phyloP scores from a whole-genome alignment of 2,113 vertebrate species.

The Petaurus breviceps region DNA sequence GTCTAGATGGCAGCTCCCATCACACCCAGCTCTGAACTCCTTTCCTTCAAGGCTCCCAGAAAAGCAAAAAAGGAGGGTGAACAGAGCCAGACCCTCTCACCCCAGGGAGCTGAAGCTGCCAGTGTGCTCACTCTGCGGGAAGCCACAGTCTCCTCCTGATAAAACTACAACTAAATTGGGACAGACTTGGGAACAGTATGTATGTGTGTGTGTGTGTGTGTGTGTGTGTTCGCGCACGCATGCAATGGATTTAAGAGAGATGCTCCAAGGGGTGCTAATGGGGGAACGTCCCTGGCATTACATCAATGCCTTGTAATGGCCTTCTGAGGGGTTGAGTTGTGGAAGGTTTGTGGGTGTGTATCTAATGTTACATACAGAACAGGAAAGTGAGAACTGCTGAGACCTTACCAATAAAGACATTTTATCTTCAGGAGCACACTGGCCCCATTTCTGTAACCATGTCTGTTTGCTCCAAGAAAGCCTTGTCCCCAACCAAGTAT shows the following conservation, averaged over 20 bases:
- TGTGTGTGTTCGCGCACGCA: background rate
- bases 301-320: background rate
- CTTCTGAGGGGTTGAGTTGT: background rate
- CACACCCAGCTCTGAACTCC: constrained; percentile 17
- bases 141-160: background rate
- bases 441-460: background rate
- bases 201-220: background rate
- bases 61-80: background rate
- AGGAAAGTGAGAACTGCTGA: background rate
- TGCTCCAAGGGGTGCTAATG: too few relatives aligned
- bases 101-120: background rate
- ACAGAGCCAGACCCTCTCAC: background rate
- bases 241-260: background rate
- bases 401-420: background rate
- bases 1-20: background rate
- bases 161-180: background rate
- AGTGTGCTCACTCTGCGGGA: too few relatives aligned
- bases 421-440: background rate
- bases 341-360: background rate
- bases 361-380: background rate
- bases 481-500: background rate
- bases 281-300: background rate
- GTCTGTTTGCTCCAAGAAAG: background rate
- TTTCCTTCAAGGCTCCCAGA: background rate
- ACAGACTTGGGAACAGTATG: background rate